These are phyloP conservation scores for Crotalus tigris DNA, from an alignment of 2,113 vertebrate species.

Conservation along the genomic window DNA sequence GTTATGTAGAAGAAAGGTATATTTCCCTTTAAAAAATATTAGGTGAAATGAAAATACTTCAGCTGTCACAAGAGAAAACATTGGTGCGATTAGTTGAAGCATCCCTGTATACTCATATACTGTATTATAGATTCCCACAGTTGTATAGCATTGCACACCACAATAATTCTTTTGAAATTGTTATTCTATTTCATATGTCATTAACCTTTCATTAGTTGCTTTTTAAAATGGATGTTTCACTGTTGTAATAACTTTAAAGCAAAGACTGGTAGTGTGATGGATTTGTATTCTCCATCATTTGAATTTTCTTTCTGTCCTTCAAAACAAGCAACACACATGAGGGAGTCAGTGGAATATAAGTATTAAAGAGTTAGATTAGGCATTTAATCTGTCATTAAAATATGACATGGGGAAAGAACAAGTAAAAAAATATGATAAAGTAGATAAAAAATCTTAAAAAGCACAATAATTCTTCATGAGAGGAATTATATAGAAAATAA, in stretches of 20 bases:
- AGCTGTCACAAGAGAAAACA: background rate
- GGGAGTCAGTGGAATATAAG: background rate
- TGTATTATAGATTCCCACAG: background rate
- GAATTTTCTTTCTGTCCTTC: background rate
- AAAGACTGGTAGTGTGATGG: background rate
- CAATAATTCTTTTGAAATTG: background rate
- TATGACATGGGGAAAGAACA: background rate
- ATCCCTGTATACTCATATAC: background rate
- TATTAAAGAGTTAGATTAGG: background rate
- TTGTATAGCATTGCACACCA: background rate
- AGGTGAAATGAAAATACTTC: background rate
- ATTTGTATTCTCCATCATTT: background rate
- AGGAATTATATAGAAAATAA: background rate
- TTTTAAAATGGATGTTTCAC: background rate
- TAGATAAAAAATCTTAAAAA: background rate
- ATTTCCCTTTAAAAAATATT: background rate
- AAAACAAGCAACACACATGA: background rate
- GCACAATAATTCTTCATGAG: background rate
- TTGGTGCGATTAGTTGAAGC: background rate
- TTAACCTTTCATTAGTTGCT: background rate
- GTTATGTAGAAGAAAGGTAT: background rate
- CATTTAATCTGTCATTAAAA: background rate
- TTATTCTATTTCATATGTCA: background rate
- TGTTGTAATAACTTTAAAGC: background rate
- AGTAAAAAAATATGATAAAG: background rate